A percentile compares a stretch with the other conserved stretches of the same genome.
phyloP scores from a whole-genome alignment of 2,113 vertebrate genomes.

The Syrrhaptes paradoxus region DNA sequence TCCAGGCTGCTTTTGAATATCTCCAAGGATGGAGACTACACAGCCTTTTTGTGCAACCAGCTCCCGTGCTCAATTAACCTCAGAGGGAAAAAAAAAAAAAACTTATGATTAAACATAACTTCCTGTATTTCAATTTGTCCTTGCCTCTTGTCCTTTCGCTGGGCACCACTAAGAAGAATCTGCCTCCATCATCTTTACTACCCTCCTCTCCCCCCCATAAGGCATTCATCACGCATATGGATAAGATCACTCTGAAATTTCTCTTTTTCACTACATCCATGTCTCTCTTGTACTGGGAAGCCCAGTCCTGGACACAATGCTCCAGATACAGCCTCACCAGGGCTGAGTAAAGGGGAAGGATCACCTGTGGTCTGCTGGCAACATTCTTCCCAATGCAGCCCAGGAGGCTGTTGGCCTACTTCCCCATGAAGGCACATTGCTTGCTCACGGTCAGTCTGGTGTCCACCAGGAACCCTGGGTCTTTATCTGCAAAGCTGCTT shows the following conservation, averaged over 20 bases:
- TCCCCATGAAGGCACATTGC: background rate
- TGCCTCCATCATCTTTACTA: background rate
- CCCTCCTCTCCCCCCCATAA: too few species aligned
- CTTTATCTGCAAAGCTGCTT: background rate
- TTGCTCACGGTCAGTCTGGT: background rate
- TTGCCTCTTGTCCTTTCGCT: too few species aligned
- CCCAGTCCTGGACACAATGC: background rate
- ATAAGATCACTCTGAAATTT: background rate
- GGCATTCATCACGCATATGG: background rate
- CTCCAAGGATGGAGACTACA: background rate
- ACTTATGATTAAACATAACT: too few species aligned
- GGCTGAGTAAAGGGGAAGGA: background rate
- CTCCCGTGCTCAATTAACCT: background rate
- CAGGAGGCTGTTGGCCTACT: background rate
- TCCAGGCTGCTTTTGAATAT: background rate
- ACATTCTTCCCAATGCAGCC: rapidly evolving
- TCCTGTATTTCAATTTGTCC: too few species aligned
- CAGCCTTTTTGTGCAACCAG: background rate
- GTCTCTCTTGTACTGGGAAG: background rate
- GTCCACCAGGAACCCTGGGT: background rate
- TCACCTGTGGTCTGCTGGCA: background rate
- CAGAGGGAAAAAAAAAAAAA: too few species aligned
- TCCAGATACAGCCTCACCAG: background rate
- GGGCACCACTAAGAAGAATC: background rate
- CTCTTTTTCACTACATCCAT: background rate